phyloP scores from a whole-genome alignment of 2,888 invertebrate species.

The Nemotelus nigrinus region DNA sequence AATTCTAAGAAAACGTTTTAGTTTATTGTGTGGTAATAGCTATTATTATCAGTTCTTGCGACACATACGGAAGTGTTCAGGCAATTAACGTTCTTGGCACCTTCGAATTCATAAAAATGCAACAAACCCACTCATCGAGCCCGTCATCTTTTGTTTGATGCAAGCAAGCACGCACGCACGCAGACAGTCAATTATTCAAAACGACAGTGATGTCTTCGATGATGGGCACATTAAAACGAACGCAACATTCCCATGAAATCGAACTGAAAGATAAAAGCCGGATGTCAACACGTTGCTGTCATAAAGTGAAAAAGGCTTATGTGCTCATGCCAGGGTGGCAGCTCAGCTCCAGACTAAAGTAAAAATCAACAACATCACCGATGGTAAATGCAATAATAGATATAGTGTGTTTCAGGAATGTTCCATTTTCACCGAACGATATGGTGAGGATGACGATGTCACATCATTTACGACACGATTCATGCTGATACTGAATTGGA shows the following conservation, averaged over 20 bases:
- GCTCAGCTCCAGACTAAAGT: neutral
- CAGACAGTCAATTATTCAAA: conserved; percentile 31
- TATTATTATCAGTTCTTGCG: neutral
- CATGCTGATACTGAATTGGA: neutral
- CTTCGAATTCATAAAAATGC: conserved; percentile 23
- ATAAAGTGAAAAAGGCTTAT: conserved; percentile 10
- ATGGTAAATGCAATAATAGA: conserved; percentile 1
- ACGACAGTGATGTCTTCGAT: conserved; percentile 17
- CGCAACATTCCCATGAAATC: conserved; percentile 10
- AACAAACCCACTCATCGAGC: neutral
- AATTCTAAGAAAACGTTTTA: too few species aligned
- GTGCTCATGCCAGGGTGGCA: too few species aligned
- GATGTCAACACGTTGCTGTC: conserved; percentile 43
- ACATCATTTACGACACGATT: conserved; percentile 12
- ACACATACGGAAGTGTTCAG: conserved; percentile 11
- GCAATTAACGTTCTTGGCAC: conserved; percentile 34
- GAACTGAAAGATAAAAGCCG: conserved; percentile 26
- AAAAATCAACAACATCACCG: neutral
- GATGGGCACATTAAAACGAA: conserved; percentile 21
- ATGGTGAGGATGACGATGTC: conserved; percentile 25
- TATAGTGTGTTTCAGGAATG: conserved; percentile 3
- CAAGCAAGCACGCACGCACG: too few species aligned
- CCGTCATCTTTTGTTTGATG: neutral
- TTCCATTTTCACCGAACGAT: conserved; percentile 23
- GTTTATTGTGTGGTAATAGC: too few species aligned